Evolutionary conservation across 2,113 vertebrate species (phyloP).

Genomic region (Barnardius zonarius): DNA sequence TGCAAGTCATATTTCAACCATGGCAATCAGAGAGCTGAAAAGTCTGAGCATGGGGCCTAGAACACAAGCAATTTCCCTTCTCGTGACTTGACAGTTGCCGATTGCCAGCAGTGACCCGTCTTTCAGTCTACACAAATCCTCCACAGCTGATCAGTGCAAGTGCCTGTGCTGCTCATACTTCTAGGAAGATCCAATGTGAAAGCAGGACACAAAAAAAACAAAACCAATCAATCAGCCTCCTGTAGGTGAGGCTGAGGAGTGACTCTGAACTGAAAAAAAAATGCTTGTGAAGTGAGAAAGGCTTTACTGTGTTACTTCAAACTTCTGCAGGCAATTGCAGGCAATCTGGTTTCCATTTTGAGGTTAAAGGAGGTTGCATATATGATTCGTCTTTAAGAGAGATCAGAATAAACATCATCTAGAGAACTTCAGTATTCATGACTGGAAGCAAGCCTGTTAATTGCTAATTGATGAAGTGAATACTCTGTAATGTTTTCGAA

Average conservation of each 20-base stretch:
- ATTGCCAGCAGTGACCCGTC: not conserved
- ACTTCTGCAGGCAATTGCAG: not conserved
- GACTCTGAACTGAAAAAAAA: not conserved
- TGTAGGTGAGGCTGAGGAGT: not conserved
- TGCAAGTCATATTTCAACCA: not conserved
- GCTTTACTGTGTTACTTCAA: not conserved
- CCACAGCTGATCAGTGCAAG: not conserved
- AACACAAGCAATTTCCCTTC: not conserved
- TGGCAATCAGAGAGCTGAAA: not conserved
- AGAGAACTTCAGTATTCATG: not conserved
- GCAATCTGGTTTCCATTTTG: not conserved
- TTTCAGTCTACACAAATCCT: not conserved
- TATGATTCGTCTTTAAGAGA: not conserved
- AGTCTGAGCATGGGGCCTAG: not conserved
- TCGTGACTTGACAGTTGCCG: not conserved
- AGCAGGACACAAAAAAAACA: not conserved
- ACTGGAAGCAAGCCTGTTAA: slow-evolving; percentile 25
- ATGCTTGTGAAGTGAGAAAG: not conserved
- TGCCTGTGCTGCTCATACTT: not conserved
- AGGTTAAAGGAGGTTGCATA: not conserved
- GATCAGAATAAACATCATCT: not conserved
- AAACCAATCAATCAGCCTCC: not conserved
- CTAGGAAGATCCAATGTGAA: not conserved
- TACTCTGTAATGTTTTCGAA: not conserved
- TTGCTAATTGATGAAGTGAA: not conserved